Percentiles rank a stretch among this genome's conserved stretches.
phyloP scores from a whole-genome alignment of 2,797 vertebrate species.

The Coendou prehensilis region DNA sequence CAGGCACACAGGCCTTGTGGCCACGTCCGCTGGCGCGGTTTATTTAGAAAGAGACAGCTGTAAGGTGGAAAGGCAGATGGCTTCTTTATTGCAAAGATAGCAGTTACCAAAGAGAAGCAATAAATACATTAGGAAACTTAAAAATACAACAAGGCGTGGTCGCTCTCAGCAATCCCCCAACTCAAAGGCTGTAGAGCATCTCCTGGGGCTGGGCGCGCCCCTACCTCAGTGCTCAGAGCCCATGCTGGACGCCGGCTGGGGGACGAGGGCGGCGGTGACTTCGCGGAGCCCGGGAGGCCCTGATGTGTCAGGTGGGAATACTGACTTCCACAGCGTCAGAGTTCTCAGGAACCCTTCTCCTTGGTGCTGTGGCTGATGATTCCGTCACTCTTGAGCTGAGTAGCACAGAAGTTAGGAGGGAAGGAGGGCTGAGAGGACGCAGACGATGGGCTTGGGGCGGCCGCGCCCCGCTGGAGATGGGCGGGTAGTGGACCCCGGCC shows the following conservation, averaged over 20 bases:
- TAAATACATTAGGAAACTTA: conserved; percentile 84
- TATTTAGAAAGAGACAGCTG: conserved; percentile 81
- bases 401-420: background rate
- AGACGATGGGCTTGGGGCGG: background rate
- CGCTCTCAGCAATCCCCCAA: background rate
- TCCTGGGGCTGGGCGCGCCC: background rate
- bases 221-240: background rate
- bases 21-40: conserved; percentile 84
- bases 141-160: conserved; percentile 40
- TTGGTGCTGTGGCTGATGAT: background rate
- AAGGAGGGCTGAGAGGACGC: background rate
- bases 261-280: background rate
- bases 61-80: conserved; percentile 84
- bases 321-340: background rate
- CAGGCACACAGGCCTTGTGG: background rate
- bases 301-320: background rate
- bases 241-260: background rate
- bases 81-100: conserved; percentile 84
- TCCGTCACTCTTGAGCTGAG: conserved; percentile 2
- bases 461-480: background rate
- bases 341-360: background rate
- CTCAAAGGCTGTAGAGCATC: background rate
- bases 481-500: background rate
- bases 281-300: background rate
- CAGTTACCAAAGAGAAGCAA: conserved; percentile 82